Conservation (phyloP, 2,113 vertebrate genomes). For the Phalacrocorax carbo region DNA sequence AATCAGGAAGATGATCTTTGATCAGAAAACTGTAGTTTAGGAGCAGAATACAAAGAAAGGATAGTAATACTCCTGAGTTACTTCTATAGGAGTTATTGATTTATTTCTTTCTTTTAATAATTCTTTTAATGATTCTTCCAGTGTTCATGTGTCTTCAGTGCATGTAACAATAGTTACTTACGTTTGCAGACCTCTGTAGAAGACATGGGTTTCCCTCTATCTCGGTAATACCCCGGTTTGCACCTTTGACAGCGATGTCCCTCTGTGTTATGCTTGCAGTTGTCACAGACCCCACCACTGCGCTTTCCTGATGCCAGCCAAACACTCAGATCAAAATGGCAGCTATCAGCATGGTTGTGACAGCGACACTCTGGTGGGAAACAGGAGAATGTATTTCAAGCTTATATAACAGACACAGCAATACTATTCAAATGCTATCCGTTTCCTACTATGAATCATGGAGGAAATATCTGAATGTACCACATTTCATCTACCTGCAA, state of each 20-base stretch:
- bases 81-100: background rate
- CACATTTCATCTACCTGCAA: background rate
- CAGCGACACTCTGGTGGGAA: slow-evolving; percentile 83
- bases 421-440: background rate
- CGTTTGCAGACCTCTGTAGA: slow-evolving; percentile 81
- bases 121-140: background rate
- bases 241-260: slow-evolving; percentile 86
- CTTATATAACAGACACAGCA: background rate
- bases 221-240: slow-evolving; percentile 78
- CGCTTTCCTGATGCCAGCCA: slow-evolving; percentile 80
- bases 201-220: slow-evolving; percentile 69
- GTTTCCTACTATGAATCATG: background rate
- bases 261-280: slow-evolving; percentile 83
- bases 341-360: slow-evolving; percentile 82
- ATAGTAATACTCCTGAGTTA: background rate
- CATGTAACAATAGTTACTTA: slow-evolving; percentile 19
- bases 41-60: background rate
- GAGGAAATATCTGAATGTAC: background rate
- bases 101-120: background rate
- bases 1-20: background rate
- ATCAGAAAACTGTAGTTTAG: background rate
- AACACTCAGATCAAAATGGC: slow-evolving; percentile 79
- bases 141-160: background rate
- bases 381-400: background rate
- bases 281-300: slow-evolving; percentile 82